Evolutionary conservation across 2,888 invertebrate genomes (phyloP), one percentile per base, ranked within the genome.

Genomic region (Conops quadrifasciatus): DNA sequence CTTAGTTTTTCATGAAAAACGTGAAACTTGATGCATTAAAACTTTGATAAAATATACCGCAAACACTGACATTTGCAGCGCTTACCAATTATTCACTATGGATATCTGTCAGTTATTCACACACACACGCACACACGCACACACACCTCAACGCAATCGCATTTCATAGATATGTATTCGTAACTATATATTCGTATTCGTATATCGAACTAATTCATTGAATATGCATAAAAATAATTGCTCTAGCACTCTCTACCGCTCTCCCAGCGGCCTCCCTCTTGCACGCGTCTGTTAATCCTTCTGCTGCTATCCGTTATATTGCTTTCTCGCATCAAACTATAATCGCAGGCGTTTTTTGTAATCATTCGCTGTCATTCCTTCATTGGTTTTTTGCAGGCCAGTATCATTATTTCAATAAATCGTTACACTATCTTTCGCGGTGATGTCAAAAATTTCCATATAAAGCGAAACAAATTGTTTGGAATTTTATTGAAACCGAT

Each of bases 401-500:
- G 13, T 47, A 63, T 63, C 63, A 47, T 11, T 63, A 21, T 24
- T 15, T 45, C 63, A 63, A 63, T 63, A 63, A 63, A 63, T 63
- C 47, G 63, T 63, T 43, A 24, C 58, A 45, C 15, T 43, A 30
- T 11, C 11, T n/a, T 43, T 19, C 26, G n/a, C 24, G 21, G 9
- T 59, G 59, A 59, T 19, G 43, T 16, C n/a, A 19, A 43, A 63
- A 63, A 63, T 63, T 63, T 24, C 45, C 63, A 63, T 47, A 63
- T 63, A 63, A 24, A 43, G 26, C 60, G 60, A 63, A 58, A 63
- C 43, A 63, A 63, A 63, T 63, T 63, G 63, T 19, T 24, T 45
- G 47, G 47, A 21, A 63, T 63, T 63, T 4, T 63, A 63, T 63
- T 63, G 45, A 63, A 63, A 47, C 19, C 26, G 24, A 24, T 9